These are phyloP conservation scores for Stenodema calcarata DNA, from an alignment of 2,888 invertebrate genomes.

Conservation along the genomic window DNA sequence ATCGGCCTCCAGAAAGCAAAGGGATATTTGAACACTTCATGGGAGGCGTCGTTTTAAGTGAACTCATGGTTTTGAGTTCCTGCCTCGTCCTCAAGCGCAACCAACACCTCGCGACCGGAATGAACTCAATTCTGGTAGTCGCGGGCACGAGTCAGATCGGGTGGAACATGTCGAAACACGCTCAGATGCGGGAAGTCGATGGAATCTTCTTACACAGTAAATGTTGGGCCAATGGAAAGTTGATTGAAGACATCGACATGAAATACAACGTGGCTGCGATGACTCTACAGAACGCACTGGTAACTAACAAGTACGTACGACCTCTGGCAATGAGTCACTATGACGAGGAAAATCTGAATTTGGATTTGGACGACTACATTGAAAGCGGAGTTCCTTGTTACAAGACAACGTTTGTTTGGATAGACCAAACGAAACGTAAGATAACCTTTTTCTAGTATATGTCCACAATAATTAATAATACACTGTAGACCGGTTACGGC, in stretches of 20 bases:
- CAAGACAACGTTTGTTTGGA: not conserved
- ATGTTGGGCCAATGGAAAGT: not conserved
- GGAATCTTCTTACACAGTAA: not conserved
- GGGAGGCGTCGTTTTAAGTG: not conserved
- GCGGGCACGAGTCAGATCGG: not conserved
- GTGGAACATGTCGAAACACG: not conserved
- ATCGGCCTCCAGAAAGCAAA: not conserved
- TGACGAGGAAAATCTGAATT: not conserved
- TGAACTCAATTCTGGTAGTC: not conserved
- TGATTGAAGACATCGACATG: not conserved
- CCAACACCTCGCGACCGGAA: not conserved
- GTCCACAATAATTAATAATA: too few relatives aligned
- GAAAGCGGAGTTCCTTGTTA: not conserved
- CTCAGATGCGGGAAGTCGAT: not conserved
- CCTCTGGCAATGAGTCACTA: not conserved
- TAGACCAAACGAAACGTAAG: not conserved
- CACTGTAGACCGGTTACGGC: too few relatives aligned
- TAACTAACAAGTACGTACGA: not conserved
- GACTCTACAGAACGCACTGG: not conserved
- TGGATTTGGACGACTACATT: not conserved
- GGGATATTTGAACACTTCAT: not conserved
- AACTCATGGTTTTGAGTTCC: not conserved
- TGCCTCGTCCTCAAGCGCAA: not conserved
- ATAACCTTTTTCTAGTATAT: too few relatives aligned
- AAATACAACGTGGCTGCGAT: not conserved